Evolutionary conservation across 1,140 invertebrate species (phyloP).

Genomic region (Lutraria rhynchaena): DNA sequence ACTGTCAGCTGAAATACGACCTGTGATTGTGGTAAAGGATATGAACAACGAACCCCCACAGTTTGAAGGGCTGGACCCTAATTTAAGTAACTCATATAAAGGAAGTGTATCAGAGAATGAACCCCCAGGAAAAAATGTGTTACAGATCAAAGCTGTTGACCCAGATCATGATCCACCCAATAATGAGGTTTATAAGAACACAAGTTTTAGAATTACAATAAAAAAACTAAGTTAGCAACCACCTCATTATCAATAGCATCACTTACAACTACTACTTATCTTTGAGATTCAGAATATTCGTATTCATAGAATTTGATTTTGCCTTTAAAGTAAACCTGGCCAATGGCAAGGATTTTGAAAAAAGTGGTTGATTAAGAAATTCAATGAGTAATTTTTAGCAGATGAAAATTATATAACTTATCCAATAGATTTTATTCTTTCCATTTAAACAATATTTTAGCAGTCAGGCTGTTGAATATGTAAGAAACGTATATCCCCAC

Average conservation of each 20-base stretch:
- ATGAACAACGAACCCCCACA: conserved; percentile 74
- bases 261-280: no score
- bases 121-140: conserved; percentile 64
- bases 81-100: conserved; percentile 65
- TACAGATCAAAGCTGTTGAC: conserved; percentile 74
- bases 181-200: conserved; percentile 70
- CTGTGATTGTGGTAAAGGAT: conserved; percentile 69
- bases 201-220: neutral
- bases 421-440: no score
- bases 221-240: neutral
- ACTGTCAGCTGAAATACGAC: conserved; percentile 68
- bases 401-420: no score
- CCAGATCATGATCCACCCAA: conserved; percentile 68
- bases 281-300: neutral
- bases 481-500: no score
- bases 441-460: no score
- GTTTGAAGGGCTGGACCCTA: conserved; percentile 70
- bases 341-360: no score
- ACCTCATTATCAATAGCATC: no score
- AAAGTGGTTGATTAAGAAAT: no score
- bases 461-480: no score
- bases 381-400: no score
- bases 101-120: conserved; percentile 75
- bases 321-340: no score
- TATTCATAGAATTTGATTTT: no score